Base-by-base conservation (phyloP, 2,888 invertebrate species). In the Hemithea aestivaria region DNA sequence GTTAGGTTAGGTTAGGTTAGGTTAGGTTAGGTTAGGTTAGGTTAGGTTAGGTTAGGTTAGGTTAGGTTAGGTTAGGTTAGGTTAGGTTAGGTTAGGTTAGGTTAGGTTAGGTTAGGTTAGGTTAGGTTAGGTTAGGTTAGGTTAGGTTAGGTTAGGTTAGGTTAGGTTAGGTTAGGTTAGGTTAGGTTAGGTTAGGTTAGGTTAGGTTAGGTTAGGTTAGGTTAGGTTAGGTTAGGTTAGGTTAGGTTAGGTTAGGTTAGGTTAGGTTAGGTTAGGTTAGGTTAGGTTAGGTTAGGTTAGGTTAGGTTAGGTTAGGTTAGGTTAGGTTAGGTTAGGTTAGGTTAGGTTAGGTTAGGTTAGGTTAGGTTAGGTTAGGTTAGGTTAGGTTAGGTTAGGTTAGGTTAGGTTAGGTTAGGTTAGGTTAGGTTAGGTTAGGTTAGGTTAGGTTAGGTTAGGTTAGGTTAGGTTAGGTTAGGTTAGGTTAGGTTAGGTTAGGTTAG, bases 301-400 rank as follows among this genome's bases (percentile, higher is more conserved):
- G 50, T 48, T 51, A 51, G 49, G 53, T 51, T 53, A 50, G 46
- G 53, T 50, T 53, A 46, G 48, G 45, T 49, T 47, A 50, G 50
- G 51, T 53, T 53, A 53, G 50, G 53, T 53, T 50, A 48, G 50
- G 53, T 50, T 48, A 49, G 48, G 53, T 53, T 53, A 48, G 53
- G 50, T 53, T 53, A 48, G 50, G 53, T 50, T 48, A 50, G 50
- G 49, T 50, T 53, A 47, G 50, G 53, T 48, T 53, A 40, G 50
- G 53, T 50, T 50, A 48, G 51, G 53, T 53, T 53, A 47, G 51
- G 53, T 53, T 53, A 49, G 50, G 53, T 50, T 50, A 42, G 48
- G 45, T 49, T 48, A 39, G 37, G 49, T 38, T 47, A 40, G 47
- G 51, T 53, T 53, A 53, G 46, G 49, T 50, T 50, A 50, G 50